phyloP scores from a whole-genome alignment of 2,797 vertebrate species.

The Pogonophryne albipinna region DNA sequence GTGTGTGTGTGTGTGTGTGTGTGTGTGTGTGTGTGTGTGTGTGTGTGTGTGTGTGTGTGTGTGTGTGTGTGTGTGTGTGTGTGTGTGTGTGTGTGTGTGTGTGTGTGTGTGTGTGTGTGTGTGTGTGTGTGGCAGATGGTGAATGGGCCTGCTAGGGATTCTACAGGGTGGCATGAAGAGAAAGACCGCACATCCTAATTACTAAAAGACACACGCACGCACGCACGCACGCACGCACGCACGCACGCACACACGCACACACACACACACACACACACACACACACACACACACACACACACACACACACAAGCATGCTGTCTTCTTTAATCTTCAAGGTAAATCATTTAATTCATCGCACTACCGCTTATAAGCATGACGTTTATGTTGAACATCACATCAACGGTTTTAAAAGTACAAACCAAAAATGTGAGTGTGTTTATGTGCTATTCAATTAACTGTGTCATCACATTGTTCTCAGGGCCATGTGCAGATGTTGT shows the following conservation, averaged over 20 bases:
- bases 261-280: slow-evolving; percentile 6
- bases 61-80: background rate
- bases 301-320: slow-evolving; percentile 8
- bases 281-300: slow-evolving; percentile 12
- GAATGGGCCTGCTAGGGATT: slow-evolving; percentile 68
- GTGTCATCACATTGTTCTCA: slow-evolving; percentile 58
- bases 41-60: no score
- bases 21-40: slow-evolving; percentile 16
- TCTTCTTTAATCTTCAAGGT: background rate
- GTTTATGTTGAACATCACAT: background rate
- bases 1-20: background rate
- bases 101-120: slow-evolving; percentile 29
- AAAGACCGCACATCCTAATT: slow-evolving; percentile 65
- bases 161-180: slow-evolving; percentile 60
- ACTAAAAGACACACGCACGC: slow-evolving; percentile 44
- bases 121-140: slow-evolving; percentile 73
- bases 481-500: slow-evolving; percentile 71
- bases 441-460: slow-evolving; percentile 48
- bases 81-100: slow-evolving; percentile 25
- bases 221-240: slow-evolving; percentile 6
- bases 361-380: background rate
- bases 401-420: background rate
- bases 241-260: slow-evolving; percentile 1
- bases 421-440: slow-evolving; percentile 19
- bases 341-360: background rate